A percentile compares a stretch with the other conserved stretches of the same genome.
Evolutionary conservation across 2,888 invertebrate species (phyloP).

Genomic region (Drosophila differens): DNA sequence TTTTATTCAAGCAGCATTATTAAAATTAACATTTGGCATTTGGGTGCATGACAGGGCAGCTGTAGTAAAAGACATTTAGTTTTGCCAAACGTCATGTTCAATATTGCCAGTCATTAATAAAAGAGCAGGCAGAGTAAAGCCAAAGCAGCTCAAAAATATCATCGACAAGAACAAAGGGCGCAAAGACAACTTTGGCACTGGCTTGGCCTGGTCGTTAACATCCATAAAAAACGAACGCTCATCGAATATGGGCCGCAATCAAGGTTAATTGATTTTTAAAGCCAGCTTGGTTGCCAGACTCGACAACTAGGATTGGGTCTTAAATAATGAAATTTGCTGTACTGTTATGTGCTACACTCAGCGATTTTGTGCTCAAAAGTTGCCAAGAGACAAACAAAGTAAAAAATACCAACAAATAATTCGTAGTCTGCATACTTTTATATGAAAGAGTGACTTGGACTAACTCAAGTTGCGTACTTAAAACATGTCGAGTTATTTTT

Average conservation of each 20-base stretch:
- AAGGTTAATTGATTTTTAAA: constrained; percentile 84
- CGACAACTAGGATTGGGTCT: constrained; percentile 33
- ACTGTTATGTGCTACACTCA: constrained; percentile 34
- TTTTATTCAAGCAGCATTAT: constrained; percentile 55
- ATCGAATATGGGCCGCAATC: constrained; percentile 71
- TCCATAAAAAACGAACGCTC: constrained; percentile 22
- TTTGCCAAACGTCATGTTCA: constrained; percentile 69
- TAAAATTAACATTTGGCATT: constrained; percentile 74
- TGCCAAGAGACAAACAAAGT: too few relatives aligned
- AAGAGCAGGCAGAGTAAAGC: constrained; percentile 34
- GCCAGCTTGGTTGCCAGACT: constrained; percentile 42
- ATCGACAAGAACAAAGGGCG: constrained; percentile 52
- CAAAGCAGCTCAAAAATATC: constrained; percentile 7
- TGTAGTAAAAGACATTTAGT: constrained; percentile 44
- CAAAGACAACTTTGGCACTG: constrained; percentile 42
- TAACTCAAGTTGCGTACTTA: not conserved
- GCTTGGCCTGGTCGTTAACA: constrained; percentile 14
- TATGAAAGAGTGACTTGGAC: not conserved
- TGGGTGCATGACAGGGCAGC: constrained; percentile 38
- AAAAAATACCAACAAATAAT: not conserved
- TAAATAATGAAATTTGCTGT: constrained; percentile 69
- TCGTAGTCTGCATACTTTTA: not conserved
- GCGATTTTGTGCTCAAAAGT: not conserved
- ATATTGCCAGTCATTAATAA: constrained; percentile 76
- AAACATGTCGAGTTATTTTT: not conserved